Percentiles rank a stretch among this genome's conserved stretches.
phyloP scores from a whole-genome alignment of 2,888 invertebrate species.

The Hetaerina titia region DNA sequence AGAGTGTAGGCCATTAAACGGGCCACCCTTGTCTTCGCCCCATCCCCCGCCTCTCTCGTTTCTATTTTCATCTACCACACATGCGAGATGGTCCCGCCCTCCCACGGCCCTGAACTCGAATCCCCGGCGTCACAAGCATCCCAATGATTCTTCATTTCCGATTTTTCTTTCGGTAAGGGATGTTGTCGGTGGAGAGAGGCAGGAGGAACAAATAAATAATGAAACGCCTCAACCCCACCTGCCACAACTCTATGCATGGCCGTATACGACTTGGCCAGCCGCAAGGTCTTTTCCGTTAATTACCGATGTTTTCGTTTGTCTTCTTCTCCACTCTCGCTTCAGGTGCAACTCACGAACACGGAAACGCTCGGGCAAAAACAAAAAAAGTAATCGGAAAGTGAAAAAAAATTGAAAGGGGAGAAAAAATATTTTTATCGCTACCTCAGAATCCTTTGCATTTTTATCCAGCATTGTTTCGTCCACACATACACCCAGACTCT shows the following conservation, averaged over 20 bases:
- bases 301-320: not conserved
- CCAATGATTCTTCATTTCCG: not conserved
- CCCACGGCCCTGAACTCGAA: not conserved
- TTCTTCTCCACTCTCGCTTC: not conserved
- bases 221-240: not conserved
- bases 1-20: not conserved
- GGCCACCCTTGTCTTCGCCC: not conserved
- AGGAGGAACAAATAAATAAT: not conserved
- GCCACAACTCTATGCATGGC: not conserved
- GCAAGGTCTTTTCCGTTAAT: constrained; percentile 32
- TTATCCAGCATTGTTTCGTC: constrained; percentile 53
- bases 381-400: constrained; percentile 6
- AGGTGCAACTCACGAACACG: not conserved
- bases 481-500: not conserved
- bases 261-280: not conserved
- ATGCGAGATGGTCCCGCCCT: too few relatives aligned
- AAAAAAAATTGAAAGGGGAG: not conserved
- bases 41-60: not conserved
- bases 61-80: not conserved
- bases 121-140: not conserved
- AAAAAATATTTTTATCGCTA: not conserved
- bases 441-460: constrained; percentile 11
- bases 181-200: not conserved
- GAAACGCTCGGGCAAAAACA: not conserved
- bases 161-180: not conserved